phyloP scores from a whole-genome alignment of 2,888 invertebrate genomes.

The Chymomyza caudatula region DNA sequence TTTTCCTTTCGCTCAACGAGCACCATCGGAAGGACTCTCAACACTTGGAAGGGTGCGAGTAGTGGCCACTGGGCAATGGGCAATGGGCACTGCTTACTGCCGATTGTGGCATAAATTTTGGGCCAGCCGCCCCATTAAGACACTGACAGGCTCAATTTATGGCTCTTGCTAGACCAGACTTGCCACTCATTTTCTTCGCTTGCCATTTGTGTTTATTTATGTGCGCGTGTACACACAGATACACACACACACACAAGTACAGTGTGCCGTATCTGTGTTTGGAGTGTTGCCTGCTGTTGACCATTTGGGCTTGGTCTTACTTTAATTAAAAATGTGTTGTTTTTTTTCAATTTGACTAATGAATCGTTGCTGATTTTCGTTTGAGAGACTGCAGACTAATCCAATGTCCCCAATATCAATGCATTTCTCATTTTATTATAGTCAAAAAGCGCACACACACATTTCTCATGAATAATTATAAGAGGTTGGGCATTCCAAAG shows the following conservation, averaged over 20 bases:
- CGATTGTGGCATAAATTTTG: slow-evolving; percentile 74
- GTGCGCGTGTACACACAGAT: slow-evolving; percentile 24
- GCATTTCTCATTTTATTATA: background rate
- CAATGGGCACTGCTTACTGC: slow-evolving; percentile 42
- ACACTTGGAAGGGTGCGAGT: slow-evolving; percentile 57
- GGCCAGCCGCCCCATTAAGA: slow-evolving; percentile 73
- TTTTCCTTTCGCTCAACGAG: background rate
- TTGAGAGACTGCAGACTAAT: background rate
- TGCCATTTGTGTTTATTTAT: slow-evolving; percentile 50
- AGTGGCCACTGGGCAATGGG: slow-evolving; percentile 14
- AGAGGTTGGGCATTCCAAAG: background rate
- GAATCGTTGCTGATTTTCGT: background rate
- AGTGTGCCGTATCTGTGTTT: background rate
- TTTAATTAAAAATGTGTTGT: slow-evolving; percentile 13
- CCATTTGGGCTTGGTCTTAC: slow-evolving; percentile 9
- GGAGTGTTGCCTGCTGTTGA: background rate
- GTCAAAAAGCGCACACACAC: slow-evolving; percentile 8
- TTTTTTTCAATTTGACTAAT: background rate
- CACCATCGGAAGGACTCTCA: slow-evolving; percentile 36
- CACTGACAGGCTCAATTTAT: slow-evolving; percentile 76
- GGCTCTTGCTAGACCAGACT: slow-evolving; percentile 53
- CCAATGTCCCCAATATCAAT: background rate
- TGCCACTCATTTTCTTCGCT: slow-evolving; percentile 60
- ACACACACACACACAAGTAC: slow-evolving; percentile 10
- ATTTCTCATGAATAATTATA: background rate